Base-by-base conservation (phyloP, 2,113 vertebrate species). In the Ctenodactylus gundi region DNA sequence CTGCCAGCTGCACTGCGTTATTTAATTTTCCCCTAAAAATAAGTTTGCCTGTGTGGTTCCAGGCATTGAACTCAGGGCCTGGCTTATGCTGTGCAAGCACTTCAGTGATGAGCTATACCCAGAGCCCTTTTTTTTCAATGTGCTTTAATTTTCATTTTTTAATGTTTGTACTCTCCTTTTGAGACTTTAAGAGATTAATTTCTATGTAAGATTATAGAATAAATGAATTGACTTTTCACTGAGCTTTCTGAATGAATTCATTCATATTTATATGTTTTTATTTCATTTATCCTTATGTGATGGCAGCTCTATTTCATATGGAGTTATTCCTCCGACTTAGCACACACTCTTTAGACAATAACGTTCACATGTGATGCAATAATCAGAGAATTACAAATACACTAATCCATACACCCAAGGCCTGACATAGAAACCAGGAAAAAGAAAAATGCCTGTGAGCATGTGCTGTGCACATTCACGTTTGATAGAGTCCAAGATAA, bases 141-240 rank as follows among this genome's bases (percentile, higher is more conserved):
- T 1, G 51, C 10, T 65, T 96, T 90, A 70, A 72, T 95, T 93
- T 95, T 57, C 36, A 67, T 67, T 91, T 46, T 53, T 93, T 20
- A 12, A 62, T 92, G 10, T 83, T 44, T 73, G 9, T 3, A 1
- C 65, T 88, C 93, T 89, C 15, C 75, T 4, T 65, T 93, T 94
- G 15, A 68, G 88, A 88, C 94, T 88, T 88, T 34, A 57, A 93
- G 39, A 65, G 12, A 51, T 58, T 20, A 29, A 83, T 88, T 91
- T 96, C 14, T 73, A 68, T 25, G 64, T 57, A 72, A 94, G 62
- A 18, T 84, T 29, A 18, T 25, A 65, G 39, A 75, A 72, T 20
- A 72, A 86, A 53, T 34, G 75, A 46, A 68, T 57, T 88, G 36
- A 77, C 49, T 85, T 58, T 92, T 3, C 31, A 67, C 55, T 73